phyloP scores from a whole-genome alignment of 2,113 vertebrate species.

The Bombycilla garrulus region DNA sequence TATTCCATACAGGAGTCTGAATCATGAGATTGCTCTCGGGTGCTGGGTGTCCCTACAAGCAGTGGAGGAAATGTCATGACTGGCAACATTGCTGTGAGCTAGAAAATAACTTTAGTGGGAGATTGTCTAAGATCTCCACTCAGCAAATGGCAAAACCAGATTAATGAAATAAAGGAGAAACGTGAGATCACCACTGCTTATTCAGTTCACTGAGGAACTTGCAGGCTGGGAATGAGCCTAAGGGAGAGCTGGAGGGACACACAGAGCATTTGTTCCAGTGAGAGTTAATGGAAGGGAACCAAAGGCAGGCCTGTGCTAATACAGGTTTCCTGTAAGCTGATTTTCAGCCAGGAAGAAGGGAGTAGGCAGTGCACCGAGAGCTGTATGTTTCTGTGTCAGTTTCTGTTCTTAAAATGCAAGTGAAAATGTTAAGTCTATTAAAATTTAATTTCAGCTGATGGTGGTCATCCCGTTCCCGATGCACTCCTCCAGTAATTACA shows the following conservation, averaged over 20 bases:
- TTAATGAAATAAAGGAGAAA: background rate
- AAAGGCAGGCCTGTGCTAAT: background rate
- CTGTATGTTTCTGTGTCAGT: background rate
- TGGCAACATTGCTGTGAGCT: background rate
- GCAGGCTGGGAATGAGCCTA: background rate
- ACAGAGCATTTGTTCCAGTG: rapidly evolving
- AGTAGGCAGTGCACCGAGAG: background rate
- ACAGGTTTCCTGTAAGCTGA: background rate
- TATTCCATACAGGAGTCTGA: background rate
- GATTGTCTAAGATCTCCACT: background rate
- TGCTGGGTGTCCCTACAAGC: background rate
- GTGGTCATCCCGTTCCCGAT: rapidly evolving
- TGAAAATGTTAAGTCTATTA: background rate
- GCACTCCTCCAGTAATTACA: background rate
- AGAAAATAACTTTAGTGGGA: background rate
- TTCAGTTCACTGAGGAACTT: background rate
- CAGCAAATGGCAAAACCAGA: background rate
- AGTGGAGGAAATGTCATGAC: background rate
- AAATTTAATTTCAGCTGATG: background rate
- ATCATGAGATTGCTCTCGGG: background rate
- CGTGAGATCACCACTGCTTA: rapidly evolving
- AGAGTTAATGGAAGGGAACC: background rate
- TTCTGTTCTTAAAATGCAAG: background rate
- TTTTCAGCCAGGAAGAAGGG: background rate
- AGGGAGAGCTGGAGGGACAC: rapidly evolving